Conservation (phyloP, 2,797 vertebrate genomes). For the Chloroceryle amazona region DNA sequence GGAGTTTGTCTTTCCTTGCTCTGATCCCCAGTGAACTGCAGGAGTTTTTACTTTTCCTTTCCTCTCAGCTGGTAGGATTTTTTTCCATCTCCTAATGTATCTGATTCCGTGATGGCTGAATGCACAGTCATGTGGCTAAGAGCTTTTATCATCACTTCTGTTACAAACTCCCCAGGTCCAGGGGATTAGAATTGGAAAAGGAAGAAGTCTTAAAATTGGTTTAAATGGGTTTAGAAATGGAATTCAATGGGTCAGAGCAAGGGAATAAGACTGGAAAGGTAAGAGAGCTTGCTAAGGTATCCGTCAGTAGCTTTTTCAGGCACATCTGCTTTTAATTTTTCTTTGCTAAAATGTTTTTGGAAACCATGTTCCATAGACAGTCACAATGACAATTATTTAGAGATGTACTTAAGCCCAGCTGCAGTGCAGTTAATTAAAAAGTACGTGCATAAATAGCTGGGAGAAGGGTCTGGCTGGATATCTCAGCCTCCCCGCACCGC, state of each 20-base stretch:
- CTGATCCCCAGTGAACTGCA: not conserved
- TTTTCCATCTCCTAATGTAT: not conserved
- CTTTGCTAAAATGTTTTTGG: not conserved
- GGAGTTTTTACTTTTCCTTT: not conserved
- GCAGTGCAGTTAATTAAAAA: not conserved
- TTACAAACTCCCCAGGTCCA: conserved; percentile 8
- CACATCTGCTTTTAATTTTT: not conserved
- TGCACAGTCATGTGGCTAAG: not conserved
- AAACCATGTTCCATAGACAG: not conserved
- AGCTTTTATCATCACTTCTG: conserved; percentile 44
- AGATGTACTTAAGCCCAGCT: not conserved
- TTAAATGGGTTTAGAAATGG: conserved; percentile 43
- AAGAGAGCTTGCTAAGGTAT: not conserved
- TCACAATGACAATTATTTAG: not conserved
- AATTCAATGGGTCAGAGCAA: not conserved
- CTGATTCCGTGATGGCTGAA: not conserved
- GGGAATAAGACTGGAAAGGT: not conserved
- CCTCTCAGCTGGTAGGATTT: not conserved
- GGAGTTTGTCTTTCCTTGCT: not conserved
- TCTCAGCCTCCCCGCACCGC: not conserved
- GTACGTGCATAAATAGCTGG: not conserved
- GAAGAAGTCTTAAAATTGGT: not conserved
- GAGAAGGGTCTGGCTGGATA: not conserved
- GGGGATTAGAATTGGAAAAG: conserved; percentile 1
- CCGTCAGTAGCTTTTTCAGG: not conserved